Evolutionary conservation across 2,797 vertebrate genomes (phyloP).

Genomic region (Pipistrellus nathusii): DNA sequence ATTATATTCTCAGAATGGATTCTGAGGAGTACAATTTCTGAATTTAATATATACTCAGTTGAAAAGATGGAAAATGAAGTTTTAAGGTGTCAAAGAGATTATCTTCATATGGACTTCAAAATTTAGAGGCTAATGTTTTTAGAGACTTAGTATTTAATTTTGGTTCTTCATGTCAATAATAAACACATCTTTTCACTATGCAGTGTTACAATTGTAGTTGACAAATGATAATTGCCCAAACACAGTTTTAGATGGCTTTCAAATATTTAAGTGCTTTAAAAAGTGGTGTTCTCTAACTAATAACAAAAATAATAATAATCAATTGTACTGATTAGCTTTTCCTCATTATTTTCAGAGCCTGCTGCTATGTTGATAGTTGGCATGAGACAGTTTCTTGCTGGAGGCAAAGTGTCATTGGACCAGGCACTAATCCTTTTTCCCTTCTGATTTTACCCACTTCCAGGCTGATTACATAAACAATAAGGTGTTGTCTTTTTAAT

Average conservation of each 20-base stretch:
- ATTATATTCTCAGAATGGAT: conserved; percentile 9
- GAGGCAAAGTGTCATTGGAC: conserved; percentile 78
- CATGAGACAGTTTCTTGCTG: conserved; percentile 80
- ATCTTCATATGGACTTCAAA: conserved; percentile 25
- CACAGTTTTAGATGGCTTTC: conserved; percentile 29
- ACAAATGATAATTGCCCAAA: conserved; percentile 32
- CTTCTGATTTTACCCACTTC: conserved; percentile 76
- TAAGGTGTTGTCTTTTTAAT: conserved; percentile 73
- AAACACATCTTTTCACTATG: conserved; percentile 21
- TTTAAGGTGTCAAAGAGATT: conserved; percentile 16
- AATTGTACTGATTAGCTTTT: conserved; percentile 15
- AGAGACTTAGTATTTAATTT: conserved; percentile 46
- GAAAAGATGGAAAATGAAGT: neutral
- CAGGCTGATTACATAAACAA: conserved; percentile 80
- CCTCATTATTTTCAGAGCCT: conserved; percentile 55
- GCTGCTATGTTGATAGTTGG: conserved; percentile 79
- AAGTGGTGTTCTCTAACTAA: neutral
- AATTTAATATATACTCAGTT: conserved; percentile 34
- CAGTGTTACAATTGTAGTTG: neutral
- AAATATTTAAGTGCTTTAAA: conserved; percentile 44
- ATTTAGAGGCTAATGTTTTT: conserved; percentile 26
- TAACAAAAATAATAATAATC: neutral
- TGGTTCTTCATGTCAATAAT: conserved; percentile 40
- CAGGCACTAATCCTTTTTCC: conserved; percentile 64
- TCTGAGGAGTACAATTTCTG: neutral